Evolutionary conservation across 2,797 vertebrate species (phyloP).

Genomic region (Melanotaenia pygmaea): DNA sequence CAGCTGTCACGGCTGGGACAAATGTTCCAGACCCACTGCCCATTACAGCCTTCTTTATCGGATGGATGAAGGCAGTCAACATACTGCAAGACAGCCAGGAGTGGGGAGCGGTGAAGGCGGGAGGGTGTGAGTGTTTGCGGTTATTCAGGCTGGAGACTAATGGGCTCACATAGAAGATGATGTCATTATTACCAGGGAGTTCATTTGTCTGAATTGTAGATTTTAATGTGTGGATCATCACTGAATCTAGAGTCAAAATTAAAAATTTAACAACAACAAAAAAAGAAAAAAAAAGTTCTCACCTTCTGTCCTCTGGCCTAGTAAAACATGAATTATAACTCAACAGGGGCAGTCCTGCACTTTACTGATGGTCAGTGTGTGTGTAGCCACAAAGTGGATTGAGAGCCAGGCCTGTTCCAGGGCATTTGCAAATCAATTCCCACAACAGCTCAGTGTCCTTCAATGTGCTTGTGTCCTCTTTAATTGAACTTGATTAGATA

Average conservation of each 20-base stretch:
- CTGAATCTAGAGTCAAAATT: not conserved
- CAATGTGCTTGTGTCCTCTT: slow-evolving; percentile 23
- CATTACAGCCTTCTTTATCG: slow-evolving; percentile 54
- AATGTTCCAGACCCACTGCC: slow-evolving; percentile 53
- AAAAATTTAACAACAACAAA: not conserved
- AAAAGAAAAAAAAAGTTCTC: not conserved
- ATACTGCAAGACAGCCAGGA: slow-evolving; percentile 47
- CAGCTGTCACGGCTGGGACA: slow-evolving; percentile 61
- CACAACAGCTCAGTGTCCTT: slow-evolving; percentile 25
- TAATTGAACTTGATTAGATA: slow-evolving; percentile 15
- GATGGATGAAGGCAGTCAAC: slow-evolving; percentile 56
- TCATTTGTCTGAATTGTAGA: slow-evolving; percentile 32
- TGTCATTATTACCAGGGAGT: slow-evolving; percentile 36
- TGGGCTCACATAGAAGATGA: slow-evolving; percentile 46
- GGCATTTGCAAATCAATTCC: slow-evolving; percentile 14
- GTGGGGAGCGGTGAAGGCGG: slow-evolving; percentile 34
- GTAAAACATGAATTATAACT: slow-evolving; percentile 55
- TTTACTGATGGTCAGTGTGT: slow-evolving; percentile 20
- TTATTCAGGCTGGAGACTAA: slow-evolving; percentile 59
- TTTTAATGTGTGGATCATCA: slow-evolving; percentile 12
- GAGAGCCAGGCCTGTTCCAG: slow-evolving; percentile 6
- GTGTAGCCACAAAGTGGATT: slow-evolving; percentile 1
- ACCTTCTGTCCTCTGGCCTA: slow-evolving; percentile 40
- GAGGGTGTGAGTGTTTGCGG: slow-evolving; percentile 38
- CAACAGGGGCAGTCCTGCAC: slow-evolving; percentile 2